Base-by-base conservation (phyloP, 30 jellyfish, hydroid and myxozoan genomes). In the Mastigias papua region DNA sequence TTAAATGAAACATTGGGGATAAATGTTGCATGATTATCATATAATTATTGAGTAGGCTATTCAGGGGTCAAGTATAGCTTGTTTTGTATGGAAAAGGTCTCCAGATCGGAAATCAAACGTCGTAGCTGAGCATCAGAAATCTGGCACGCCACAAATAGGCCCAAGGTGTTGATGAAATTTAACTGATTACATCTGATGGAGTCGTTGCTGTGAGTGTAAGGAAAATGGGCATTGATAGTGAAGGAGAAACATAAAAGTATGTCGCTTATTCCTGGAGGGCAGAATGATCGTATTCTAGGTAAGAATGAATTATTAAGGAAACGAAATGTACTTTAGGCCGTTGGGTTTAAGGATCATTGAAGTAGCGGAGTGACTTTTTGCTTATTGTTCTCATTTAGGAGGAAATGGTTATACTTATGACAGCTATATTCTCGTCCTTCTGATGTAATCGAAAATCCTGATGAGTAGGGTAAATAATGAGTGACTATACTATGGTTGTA, bases 231-330 rank as follows among this genome's bases (percentile, higher is more conserved):
- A 27, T 27, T 6, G 74, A 63, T 9, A 63, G 74, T 63, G 74
- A 63, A 63, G 70, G 69, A 73, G 37, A 31, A 78, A 30, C 51
- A 15, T 28, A 0, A 63, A 28, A 73, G 7, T 21, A 85, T 85
- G 94, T 64, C 94, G 50, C 88, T 31, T 48, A 25, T 35, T 11
- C n/a, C 86, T 22, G 86, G 82, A 25, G 61, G 58, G 54, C 94
- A 72, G 29, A 73, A 78, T 19, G 94, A 85, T 27, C 88, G 94
- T 48, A 16, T 85, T 37, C 89, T 85, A 30, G 89, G 94, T 85
- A 62, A 71, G 94, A 69, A n/a, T 34, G 1, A 22, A 23, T 7
- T 42, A 17, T 31, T n/a, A 29, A 7, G 57, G 57, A 29, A 54
- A 37, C 76, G 49, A 58, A 37, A 37, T 5, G 5, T 37, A 11